A percentile compares a stretch with the other conserved stretches of the same genome.
Evolutionary conservation across 2,113 vertebrate genomes (phyloP).

Genomic region (Neomonachus schauinslandi): DNA sequence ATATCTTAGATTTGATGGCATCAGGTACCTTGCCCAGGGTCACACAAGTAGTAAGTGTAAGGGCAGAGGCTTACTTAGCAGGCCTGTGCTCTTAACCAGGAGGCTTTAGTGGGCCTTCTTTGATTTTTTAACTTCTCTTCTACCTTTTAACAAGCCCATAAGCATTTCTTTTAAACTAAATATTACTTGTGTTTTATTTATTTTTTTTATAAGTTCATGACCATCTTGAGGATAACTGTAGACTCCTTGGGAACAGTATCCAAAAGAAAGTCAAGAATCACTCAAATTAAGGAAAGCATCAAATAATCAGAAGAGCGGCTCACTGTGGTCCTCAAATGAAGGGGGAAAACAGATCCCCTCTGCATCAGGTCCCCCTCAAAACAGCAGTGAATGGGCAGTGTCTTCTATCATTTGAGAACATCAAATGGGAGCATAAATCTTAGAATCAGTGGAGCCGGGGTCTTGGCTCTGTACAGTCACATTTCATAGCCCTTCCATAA

Average conservation of each 20-base stretch:
- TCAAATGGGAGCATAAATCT: background rate
- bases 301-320: constrained; percentile 8
- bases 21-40: background rate
- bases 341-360: background rate
- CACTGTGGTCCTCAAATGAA: background rate
- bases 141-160: background rate
- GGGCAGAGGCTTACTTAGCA: background rate
- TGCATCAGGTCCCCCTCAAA: background rate
- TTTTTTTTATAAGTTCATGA: constrained; percentile 23
- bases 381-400: background rate
- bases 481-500: background rate
- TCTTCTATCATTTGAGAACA: background rate
- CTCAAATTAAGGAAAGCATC: constrained; percentile 35
- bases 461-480: background rate
- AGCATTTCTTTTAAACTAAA: constrained; percentile 49
- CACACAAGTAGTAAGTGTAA: constrained; percentile 13
- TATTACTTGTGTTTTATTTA: background rate
- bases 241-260: background rate
- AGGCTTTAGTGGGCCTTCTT: background rate
- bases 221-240: background rate
- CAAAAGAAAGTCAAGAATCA: constrained; percentile 24
- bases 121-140: constrained; percentile 25
- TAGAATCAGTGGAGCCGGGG: background rate
- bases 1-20: background rate
- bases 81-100: background rate